A percentile compares a stretch with the other conserved stretches of the same genome.
Conservation (phyloP, 2,113 vertebrate genomes). For the Arizona elegans region DNA sequence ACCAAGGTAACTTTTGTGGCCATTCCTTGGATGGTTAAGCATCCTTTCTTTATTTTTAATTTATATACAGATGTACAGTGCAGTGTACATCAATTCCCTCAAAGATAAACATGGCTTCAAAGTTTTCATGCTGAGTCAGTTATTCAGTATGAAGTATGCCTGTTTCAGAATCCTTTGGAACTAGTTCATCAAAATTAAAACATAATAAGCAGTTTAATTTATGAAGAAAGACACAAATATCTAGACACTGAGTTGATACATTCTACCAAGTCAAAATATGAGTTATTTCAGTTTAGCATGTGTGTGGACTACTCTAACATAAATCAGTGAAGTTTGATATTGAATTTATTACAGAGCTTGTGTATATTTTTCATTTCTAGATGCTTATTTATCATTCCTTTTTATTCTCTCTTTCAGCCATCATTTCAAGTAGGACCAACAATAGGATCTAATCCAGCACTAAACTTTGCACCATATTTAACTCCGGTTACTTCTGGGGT, state of each 20-base stretch:
- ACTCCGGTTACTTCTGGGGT: constrained; percentile 88
- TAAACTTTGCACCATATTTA: constrained; percentile 91
- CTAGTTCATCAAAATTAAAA: not conserved
- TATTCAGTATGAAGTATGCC: not conserved
- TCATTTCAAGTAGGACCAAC: constrained; percentile 92
- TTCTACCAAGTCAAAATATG: not conserved
- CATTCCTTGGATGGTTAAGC: not conserved
- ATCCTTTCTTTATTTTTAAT: not conserved
- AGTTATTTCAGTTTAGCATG: not conserved
- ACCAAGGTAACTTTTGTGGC: not conserved
- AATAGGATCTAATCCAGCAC: constrained; percentile 84
- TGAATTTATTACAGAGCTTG: not conserved
- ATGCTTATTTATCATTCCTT: constrained; percentile 44
- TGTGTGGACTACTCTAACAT: not conserved
- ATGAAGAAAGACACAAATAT: not conserved
- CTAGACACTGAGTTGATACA: not conserved
- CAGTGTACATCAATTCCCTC: not conserved
- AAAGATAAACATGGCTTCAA: not conserved
- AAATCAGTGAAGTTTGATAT: not conserved
- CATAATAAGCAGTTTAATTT: not conserved
- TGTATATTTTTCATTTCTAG: not conserved
- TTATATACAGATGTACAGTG: too few relatives aligned
- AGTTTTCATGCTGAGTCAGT: not conserved
- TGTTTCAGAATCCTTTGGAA: too few relatives aligned
- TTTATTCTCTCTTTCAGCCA: constrained; percentile 78